Evolutionary conservation across 1,140 invertebrate genomes (phyloP), one percentile per base, ranked within the genome.

Genomic region (Schlechtendalia chinensis): DNA sequence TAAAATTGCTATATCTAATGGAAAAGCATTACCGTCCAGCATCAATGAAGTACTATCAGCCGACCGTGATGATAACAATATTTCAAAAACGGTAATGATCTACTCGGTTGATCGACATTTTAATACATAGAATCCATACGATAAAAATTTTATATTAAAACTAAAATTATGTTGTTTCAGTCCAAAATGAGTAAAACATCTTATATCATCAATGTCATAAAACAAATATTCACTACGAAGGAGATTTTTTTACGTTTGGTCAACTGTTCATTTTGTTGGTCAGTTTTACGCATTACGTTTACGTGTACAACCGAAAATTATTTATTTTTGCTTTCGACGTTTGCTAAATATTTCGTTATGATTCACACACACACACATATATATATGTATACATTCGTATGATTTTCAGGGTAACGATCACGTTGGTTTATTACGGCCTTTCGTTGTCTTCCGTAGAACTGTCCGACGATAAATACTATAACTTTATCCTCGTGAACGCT

Each of bases 341-440:
- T n/a, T n/a, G n/a, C n/a, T n/a, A n/a, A n/a, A n/a, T n/a, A n/a
- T n/a, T n/a, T n/a, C n/a, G n/a, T n/a, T n/a, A n/a, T n/a, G n/a
- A n/a, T n/a, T n/a, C n/a, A n/a, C n/a, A n/a, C n/a, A n/a, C n/a
- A n/a, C n/a, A n/a, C n/a, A n/a, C n/a, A 45, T 45, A 45, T 45
- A 45, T 10, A 10, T 45, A 45, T 10, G 10, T 45, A 45, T 27
- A 27, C 27, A 27, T 59, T 81, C 22, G 0, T 86, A 80, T 87
- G n/a, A 22, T 1, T n/a, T 69, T 22, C 80, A 92, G 91, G 91
- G 88, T 89, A 19, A 89, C 91, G 2, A 91, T 91, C 84, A 88
- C 90, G 8, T 89, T 92, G 77, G 89, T 93, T 3, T 93, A 90
- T 83, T 93, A 93, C 83, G 92, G 91, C 5, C 84, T 93, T 14